Evolutionary conservation across 1,140 invertebrate species (phyloP), one percentile per base, ranked within the genome.

Genomic region (Brachionus paranguensis): DNA sequence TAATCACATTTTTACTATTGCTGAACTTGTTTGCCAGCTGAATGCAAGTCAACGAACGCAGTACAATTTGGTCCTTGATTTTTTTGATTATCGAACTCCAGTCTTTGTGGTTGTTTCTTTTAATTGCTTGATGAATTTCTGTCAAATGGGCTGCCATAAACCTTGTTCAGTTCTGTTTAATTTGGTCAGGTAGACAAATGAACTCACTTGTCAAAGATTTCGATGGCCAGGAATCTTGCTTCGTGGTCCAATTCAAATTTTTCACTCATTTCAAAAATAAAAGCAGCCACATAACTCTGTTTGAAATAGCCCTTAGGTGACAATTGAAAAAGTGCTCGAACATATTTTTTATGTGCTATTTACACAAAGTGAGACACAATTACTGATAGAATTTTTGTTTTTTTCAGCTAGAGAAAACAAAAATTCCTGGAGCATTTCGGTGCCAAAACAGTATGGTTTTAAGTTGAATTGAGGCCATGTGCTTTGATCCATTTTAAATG

Each of bases 401-500:
- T 60, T 43, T 47, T 81, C 50, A n/a, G 78, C 50, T 12, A 64
- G 12, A 37, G 27, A 20, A n/a, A 64, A 60, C 2, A 81, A 27
- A 12, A 81, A 64, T 17, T 81, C 78, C 45, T 81, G 78, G 27
- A 81, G 78, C 64, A 81, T 41, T 14, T 81, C 78, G 43, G 41
- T 47, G 3, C 12, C 33, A 33, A 60, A 64, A 45, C 37, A 81
- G 12, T 81, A 29, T 17, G 78, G 53, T 41, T 81, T 60, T 41
- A 60, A 68, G 33, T 81, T 81, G 11, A 81, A 81, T 45, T 81
- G 78, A 43, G 78, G 78, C 37, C n/a, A 64, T 68, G 37, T 64
- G 24, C 27, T 41, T 1, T 27, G 17, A 24, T 60, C 41, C 53
- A 68, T 81, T 60, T 81, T 11, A 2, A 37, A 37, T 37, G 6